These are phyloP conservation scores for Ciconia nigra DNA, from an alignment of 2,797 vertebrate species.

Conservation along the genomic window DNA sequence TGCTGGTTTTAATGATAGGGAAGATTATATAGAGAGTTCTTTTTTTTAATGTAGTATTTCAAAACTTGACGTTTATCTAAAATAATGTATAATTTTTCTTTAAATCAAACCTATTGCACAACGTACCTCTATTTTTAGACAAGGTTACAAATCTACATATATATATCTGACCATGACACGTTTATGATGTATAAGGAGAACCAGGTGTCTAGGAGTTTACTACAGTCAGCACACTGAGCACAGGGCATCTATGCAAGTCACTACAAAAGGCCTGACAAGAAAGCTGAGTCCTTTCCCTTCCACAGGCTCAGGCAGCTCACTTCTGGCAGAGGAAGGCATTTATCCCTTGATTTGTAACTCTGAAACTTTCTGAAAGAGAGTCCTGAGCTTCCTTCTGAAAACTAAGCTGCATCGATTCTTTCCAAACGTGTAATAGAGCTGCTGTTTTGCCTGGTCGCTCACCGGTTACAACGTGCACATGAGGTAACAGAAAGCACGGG, in stretches of 20 bases:
- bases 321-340: not conserved
- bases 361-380: not conserved
- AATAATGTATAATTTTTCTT: not conserved
- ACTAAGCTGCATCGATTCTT: not conserved
- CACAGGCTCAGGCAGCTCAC: not conserved
- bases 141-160: not conserved
- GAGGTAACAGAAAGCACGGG: not conserved
- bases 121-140: not conserved
- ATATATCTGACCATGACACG: not conserved
- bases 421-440: rapidly evolving
- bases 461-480: rapidly evolving
- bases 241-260: not conserved
- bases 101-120: not conserved
- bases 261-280: not conserved
- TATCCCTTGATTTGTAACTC: not conserved
- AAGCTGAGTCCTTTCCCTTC: not conserved
- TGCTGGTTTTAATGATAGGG: not conserved
- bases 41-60: not conserved
- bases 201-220: not conserved
- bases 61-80: not conserved
- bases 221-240: not conserved
- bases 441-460: rapidly evolving
- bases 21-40: not conserved
- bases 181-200: not conserved
- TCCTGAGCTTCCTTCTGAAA: not conserved